Percentiles rank a stretch among this genome's conserved stretches.
These are phyloP conservation scores for Aphelocoma californica DNA, from an alignment of 2,797 vertebrate species.

Conservation along the genomic window DNA sequence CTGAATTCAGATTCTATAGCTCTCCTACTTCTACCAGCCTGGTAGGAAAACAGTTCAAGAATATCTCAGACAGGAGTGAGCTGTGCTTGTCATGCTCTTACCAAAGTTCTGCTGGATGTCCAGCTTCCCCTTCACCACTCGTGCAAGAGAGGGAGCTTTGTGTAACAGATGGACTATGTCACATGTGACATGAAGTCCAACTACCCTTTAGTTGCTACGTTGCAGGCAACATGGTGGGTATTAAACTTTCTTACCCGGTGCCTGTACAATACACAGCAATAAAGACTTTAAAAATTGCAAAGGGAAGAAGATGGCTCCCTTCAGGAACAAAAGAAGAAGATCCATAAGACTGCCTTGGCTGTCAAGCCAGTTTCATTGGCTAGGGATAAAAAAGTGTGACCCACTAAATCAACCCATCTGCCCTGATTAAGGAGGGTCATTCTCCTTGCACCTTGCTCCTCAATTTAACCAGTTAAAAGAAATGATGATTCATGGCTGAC, in stretches of 20 bases:
- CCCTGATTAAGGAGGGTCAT: not conserved
- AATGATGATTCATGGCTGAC: not conserved
- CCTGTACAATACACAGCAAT: not conserved
- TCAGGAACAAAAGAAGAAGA: not conserved
- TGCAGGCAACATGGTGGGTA: not conserved
- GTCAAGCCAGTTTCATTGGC: not conserved
- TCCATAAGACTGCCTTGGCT: not conserved
- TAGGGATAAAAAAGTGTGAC: slow-evolving; percentile 12
- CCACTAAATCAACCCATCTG: not conserved
- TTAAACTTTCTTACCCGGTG: not conserved
- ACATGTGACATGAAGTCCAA: not conserved
- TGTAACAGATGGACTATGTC: not conserved
- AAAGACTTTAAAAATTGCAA: not conserved
- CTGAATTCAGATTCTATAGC: not conserved
- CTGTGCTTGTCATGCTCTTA: not conserved
- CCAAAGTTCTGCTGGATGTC: not conserved
- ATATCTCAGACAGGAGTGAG: not conserved
- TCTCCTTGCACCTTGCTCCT: not conserved
- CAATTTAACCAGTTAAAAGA: not conserved
- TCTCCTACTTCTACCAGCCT: not conserved
- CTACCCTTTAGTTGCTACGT: not conserved
- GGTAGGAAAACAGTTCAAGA: not conserved
- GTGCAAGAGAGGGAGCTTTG: not conserved
- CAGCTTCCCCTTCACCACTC: not conserved
- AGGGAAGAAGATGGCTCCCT: not conserved